Percentiles rank a stretch among this genome's conserved stretches.
phyloP scores from a whole-genome alignment of 2,797 vertebrate genomes.

The Micromesistius poutassou region DNA sequence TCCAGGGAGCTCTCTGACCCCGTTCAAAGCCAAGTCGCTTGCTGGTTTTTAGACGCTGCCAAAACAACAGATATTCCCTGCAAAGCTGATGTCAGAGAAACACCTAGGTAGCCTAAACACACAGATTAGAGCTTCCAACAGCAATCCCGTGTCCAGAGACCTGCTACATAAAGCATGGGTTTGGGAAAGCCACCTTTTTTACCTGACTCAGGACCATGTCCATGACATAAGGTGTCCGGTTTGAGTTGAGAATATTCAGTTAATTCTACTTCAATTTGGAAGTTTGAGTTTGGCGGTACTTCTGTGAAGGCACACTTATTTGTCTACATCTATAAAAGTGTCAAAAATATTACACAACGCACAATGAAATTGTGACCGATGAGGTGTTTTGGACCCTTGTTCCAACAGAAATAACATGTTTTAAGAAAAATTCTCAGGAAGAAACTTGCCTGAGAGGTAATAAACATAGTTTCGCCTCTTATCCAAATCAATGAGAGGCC shows the following conservation, averaged over 20 bases:
- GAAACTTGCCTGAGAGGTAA: background rate
- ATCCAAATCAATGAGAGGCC: too few species aligned
- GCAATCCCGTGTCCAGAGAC: background rate
- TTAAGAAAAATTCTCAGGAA: background rate
- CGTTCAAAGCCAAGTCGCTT: background rate
- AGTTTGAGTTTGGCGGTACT: background rate
- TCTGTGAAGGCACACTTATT: too few species aligned
- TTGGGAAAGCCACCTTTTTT: background rate
- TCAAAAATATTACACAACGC: background rate
- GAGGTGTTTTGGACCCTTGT: background rate
- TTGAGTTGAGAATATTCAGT: background rate
- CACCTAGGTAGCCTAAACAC: background rate
- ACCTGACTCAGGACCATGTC: too few species aligned
- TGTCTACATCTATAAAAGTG: too few species aligned
- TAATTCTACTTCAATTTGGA: background rate
- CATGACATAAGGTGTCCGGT: too few species aligned
- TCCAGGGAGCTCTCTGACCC: constrained; percentile 1
- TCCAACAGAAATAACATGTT: background rate
- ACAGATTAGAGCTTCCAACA: background rate
- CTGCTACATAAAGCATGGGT: background rate
- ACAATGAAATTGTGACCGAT: background rate
- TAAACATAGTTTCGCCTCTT: background rate
- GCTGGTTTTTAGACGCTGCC: background rate
- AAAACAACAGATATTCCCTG: constrained; percentile 2
- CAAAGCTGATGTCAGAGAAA: background rate